These are phyloP conservation scores for Heterohyrax brucei DNA, from an alignment of 2,797 vertebrate genomes.

Conservation along the genomic window DNA sequence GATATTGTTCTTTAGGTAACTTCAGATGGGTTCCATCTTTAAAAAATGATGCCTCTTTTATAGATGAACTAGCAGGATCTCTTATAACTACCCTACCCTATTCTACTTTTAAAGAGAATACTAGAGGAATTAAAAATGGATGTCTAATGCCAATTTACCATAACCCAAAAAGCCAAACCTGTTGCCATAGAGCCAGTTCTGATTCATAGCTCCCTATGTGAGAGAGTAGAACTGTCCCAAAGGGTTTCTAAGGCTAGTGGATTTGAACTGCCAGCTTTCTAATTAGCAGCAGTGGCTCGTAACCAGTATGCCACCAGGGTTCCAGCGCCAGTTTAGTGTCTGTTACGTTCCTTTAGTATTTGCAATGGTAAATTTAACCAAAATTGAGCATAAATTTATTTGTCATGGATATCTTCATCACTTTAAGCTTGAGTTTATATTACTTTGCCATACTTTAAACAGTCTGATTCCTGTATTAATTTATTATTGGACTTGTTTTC, in stretches of 20 bases:
- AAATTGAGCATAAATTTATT: slow-evolving; percentile 28
- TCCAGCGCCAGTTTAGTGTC: not conserved
- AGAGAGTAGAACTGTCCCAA: too few species aligned
- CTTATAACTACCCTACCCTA: not conserved
- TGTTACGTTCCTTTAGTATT: not conserved
- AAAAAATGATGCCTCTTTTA: slow-evolving; percentile 1
- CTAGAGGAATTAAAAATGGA: slow-evolving; percentile 35
- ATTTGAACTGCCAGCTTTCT: too few species aligned
- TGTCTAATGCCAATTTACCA: not conserved
- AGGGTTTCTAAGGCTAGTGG: too few species aligned
- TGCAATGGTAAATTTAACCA: slow-evolving; percentile 8
- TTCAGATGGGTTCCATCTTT: slow-evolving; percentile 42
- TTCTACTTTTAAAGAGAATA: slow-evolving; percentile 50
- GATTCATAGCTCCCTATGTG: too few species aligned
- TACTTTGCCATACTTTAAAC: slow-evolving; percentile 14
- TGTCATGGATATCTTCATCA: not conserved
- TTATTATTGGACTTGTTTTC: not conserved
- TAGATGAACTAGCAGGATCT: not conserved
- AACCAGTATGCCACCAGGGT: too few species aligned
- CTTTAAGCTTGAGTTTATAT: slow-evolving; percentile 28
- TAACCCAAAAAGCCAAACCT: too few species aligned
- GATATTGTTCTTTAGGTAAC: slow-evolving; percentile 40
- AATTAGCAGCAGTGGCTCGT: too few species aligned
- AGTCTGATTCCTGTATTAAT: slow-evolving; percentile 3
- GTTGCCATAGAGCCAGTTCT: too few species aligned